These are phyloP conservation scores for Troglohyphantes excavatus DNA, from an alignment of 2,888 invertebrate genomes.

Conservation along the genomic window DNA sequence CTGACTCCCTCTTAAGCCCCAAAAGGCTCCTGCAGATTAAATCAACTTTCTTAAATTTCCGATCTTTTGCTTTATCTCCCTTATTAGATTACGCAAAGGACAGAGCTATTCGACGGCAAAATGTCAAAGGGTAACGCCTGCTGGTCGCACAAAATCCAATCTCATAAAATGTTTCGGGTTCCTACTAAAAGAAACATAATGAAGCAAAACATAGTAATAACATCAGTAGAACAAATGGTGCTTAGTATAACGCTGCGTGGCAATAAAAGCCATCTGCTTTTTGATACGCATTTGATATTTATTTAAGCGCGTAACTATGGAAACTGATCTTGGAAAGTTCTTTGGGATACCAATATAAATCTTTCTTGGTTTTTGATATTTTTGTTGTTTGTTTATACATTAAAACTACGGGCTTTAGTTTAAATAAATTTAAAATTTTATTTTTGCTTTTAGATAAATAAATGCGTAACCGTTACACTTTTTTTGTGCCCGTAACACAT, in stretches of 20 bases:
- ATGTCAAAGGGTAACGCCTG: neutral
- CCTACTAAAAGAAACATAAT: conserved; percentile 14
- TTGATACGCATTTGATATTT: conserved; percentile 27
- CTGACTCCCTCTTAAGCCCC: too few species aligned
- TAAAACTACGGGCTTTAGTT: too few species aligned
- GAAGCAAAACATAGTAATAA: conserved; percentile 38
- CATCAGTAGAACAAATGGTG: conserved; percentile 29
- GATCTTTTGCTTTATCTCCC: neutral
- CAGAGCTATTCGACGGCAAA: neutral
- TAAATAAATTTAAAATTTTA: too few species aligned
- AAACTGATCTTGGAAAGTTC: conserved; percentile 19
- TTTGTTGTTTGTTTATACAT: too few species aligned
- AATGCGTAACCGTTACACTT: too few species aligned
- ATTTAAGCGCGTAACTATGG: conserved; percentile 43
- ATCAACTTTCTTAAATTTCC: neutral
- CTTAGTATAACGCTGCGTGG: conserved; percentile 26
- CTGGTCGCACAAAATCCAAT: conserved; percentile 12
- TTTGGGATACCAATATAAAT: conserved; percentile 15
- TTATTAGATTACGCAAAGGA: conserved; percentile 27
- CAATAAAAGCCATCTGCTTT: conserved; percentile 44
- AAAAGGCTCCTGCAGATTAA: too few species aligned
- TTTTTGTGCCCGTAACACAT: too few species aligned
- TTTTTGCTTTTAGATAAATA: too few species aligned
- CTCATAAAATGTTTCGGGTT: conserved; percentile 19
- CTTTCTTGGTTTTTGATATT: too few species aligned